Evolutionary conservation across 2,113 vertebrate genomes (phyloP).

Genomic region (Neofelis nebulosa): DNA sequence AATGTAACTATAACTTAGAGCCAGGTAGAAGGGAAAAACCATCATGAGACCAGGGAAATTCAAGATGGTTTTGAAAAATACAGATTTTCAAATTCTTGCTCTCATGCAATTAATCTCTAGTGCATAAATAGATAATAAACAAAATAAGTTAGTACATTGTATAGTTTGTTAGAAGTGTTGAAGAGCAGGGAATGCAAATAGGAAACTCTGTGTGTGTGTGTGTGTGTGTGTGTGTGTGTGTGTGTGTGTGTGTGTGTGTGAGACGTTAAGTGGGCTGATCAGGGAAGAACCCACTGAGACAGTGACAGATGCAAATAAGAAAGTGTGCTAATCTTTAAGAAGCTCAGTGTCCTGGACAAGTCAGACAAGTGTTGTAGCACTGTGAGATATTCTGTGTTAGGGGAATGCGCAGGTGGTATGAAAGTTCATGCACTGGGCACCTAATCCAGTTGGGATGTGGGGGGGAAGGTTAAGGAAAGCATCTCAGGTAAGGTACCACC

Average conservation of each 20-base stretch:
- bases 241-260: rapidly evolving
- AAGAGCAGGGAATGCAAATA: neutral
- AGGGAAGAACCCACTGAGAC: neutral
- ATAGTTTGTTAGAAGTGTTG: neutral
- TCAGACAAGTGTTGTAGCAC: neutral
- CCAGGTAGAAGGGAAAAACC: neutral
- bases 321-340: neutral
- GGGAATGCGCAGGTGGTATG: neutral
- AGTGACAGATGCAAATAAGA: neutral
- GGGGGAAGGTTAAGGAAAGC: neutral
- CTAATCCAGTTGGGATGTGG: neutral
- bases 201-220: neutral
- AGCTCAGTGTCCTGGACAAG: neutral
- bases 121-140: neutral
- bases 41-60: neutral
- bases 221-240: neutral
- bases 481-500: neutral
- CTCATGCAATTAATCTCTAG: neutral
- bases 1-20: neutral
- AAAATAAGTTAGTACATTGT: neutral
- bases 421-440: rapidly evolving
- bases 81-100: neutral
- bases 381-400: neutral
- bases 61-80: neutral
- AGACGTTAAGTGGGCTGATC: neutral